These are phyloP conservation scores for Seriola quinqueradiata DNA, from an alignment of 2,113 vertebrate genomes.

Conservation along the genomic window DNA sequence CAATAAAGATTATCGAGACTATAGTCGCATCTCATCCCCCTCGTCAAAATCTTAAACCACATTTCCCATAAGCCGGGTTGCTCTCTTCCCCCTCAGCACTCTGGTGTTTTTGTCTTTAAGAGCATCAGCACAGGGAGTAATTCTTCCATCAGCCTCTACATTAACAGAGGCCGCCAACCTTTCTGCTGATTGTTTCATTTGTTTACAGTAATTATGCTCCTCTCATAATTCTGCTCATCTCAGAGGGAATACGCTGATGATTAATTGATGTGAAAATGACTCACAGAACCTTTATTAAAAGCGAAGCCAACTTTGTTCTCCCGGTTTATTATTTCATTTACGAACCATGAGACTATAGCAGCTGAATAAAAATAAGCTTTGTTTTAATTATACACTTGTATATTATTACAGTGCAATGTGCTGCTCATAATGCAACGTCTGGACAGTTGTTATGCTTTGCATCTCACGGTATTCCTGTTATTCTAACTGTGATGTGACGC, in stretches of 20 bases:
- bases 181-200: constrained; percentile 39
- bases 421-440: not conserved
- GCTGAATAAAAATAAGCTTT: constrained; percentile 19
- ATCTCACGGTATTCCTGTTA: not conserved
- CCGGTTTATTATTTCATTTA: constrained; percentile 27
- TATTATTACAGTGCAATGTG: not conserved
- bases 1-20: not conserved
- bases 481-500: not conserved
- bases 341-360: not conserved
- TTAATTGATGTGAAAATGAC: constrained; percentile 35
- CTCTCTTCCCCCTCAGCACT: not conserved
- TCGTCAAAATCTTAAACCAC: not conserved
- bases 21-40: not conserved
- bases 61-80: not conserved
- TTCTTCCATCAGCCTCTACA: constrained; percentile 9
- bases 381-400: not conserved
- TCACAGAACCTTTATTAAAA: constrained; percentile 25
- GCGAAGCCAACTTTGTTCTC: not conserved
- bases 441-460: not conserved
- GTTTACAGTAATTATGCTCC: constrained; percentile 42
- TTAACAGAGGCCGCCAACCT: constrained; percentile 6
- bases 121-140: not conserved
- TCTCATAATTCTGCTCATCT: constrained; percentile 30
- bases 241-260: constrained; percentile 6
- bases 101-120: not conserved